Conservation (phyloP, 2,797 vertebrate genomes). For the Cryptoprocta ferox region DNA sequence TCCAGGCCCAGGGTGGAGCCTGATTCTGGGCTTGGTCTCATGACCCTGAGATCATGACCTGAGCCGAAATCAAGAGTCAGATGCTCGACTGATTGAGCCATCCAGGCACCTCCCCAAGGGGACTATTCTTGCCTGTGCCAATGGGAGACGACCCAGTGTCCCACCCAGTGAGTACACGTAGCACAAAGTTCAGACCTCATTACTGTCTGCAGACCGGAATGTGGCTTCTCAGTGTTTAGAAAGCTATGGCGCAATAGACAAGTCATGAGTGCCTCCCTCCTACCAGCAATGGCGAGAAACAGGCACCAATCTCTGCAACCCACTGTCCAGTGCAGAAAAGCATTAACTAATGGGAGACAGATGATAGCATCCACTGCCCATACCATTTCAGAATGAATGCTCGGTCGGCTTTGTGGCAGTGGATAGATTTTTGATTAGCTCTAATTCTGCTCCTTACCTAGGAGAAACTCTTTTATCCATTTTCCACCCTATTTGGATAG, state of each 20-base stretch:
- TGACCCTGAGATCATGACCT: too few relatives aligned
- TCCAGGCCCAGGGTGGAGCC: too few relatives aligned
- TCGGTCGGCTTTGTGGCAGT: too few relatives aligned
- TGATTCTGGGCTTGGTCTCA: too few relatives aligned
- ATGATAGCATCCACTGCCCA: accelerated
- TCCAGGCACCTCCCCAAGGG: background rate
- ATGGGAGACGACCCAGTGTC: background rate
- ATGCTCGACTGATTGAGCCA: too few relatives aligned
- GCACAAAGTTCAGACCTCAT: background rate
- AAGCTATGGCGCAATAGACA: background rate
- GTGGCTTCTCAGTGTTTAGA: background rate
- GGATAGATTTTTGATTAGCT: background rate
- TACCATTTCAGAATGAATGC: accelerated
- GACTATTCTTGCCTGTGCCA: background rate
- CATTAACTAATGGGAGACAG: background rate
- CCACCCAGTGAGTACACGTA: too few relatives aligned
- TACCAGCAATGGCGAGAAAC: accelerated
- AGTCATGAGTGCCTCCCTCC: accelerated
- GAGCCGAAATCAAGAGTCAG: too few relatives aligned
- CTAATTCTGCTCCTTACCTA: background rate
- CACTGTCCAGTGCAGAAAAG: background rate
- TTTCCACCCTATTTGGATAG: background rate
- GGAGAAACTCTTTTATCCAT: background rate
- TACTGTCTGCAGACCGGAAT: accelerated
- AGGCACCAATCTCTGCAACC: too few relatives aligned